These are phyloP conservation scores for Phaedon cochleariae DNA, from an alignment of 2,888 invertebrate genomes.

Conservation along the genomic window DNA sequence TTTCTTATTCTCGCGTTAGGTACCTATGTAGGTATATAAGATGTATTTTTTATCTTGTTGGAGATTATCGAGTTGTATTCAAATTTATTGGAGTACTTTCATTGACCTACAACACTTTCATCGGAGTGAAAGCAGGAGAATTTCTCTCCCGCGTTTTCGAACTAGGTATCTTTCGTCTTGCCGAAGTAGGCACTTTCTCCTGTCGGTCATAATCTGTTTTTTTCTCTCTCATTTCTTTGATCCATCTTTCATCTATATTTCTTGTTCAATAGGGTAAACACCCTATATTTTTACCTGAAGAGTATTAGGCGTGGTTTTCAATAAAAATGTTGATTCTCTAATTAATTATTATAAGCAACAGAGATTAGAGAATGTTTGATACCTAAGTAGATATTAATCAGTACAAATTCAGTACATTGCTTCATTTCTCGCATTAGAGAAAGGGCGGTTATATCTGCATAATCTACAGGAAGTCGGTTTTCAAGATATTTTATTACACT, in stretches of 20 bases:
- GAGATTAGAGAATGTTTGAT: too few relatives aligned
- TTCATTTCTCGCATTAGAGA: too few relatives aligned
- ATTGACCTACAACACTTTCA: conserved; percentile 59
- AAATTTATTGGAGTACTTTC: conserved; percentile 48
- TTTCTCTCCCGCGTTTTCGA: conserved; percentile 47
- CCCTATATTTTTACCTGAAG: too few relatives aligned
- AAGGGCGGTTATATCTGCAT: too few relatives aligned
- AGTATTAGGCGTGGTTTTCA: too few relatives aligned
- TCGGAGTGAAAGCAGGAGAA: conserved; percentile 59
- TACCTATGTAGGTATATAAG: background rate
- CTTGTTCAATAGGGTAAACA: conserved; percentile 16
- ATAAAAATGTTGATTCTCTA: too few relatives aligned
- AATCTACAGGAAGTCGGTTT: too few relatives aligned
- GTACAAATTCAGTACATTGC: too few relatives aligned
- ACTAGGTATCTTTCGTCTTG: conserved; percentile 28
- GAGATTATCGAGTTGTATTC: conserved; percentile 7
- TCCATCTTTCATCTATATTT: background rate
- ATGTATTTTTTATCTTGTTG: conserved; percentile 10
- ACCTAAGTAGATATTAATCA: too few relatives aligned
- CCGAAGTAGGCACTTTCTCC: conserved; percentile 44
- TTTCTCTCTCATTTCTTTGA: background rate
- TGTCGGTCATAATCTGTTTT: conserved; percentile 27
- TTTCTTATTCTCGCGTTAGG: too few relatives aligned
- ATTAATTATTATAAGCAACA: too few relatives aligned
- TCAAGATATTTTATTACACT: too few relatives aligned